These are phyloP conservation scores for Stigmatopora nigra DNA, from an alignment of 2,113 vertebrate genomes.

Conservation along the genomic window DNA sequence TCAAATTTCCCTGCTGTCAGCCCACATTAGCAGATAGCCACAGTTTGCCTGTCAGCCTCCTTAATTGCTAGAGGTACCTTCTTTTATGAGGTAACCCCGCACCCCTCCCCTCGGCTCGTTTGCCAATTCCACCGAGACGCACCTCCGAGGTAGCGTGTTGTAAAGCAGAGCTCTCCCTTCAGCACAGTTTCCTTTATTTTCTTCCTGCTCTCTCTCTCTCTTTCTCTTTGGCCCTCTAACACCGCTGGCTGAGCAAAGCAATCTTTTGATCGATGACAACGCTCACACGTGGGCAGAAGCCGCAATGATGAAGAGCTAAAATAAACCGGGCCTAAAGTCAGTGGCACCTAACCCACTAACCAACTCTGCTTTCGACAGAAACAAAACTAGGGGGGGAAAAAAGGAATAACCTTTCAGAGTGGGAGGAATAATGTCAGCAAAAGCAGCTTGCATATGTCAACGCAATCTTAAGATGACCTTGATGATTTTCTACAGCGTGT, in stretches of 20 bases:
- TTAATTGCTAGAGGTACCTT: slow-evolving; percentile 74
- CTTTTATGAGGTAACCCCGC: slow-evolving; percentile 67
- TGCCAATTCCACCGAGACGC: slow-evolving; percentile 56
- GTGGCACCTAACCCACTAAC: slow-evolving; percentile 6
- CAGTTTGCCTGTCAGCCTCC: slow-evolving; percentile 71
- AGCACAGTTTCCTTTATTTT: slow-evolving; percentile 39
- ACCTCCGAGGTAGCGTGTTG: slow-evolving; percentile 51
- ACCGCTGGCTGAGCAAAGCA: slow-evolving; percentile 34
- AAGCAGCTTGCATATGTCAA: not conserved
- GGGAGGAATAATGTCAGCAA: not conserved
- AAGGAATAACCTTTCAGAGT: not conserved
- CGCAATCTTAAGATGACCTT: not conserved
- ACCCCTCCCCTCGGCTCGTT: slow-evolving; percentile 44
- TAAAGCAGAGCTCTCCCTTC: slow-evolving; percentile 49
- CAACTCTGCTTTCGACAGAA: not conserved
- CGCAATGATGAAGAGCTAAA: slow-evolving; percentile 56
- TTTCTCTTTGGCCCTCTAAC: slow-evolving; percentile 27
- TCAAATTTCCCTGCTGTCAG: slow-evolving; percentile 75
- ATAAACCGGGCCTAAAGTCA: slow-evolving; percentile 31
- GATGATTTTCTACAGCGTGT: not conserved
- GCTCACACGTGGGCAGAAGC: slow-evolving; percentile 47
- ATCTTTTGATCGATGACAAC: slow-evolving; percentile 53
- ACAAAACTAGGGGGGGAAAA: not conserved
- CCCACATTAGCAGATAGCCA: slow-evolving; percentile 66
- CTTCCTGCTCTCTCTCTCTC: slow-evolving; percentile 12